Percentiles rank a stretch among this genome's conserved stretches.
Conservation (phyloP, 2,888 invertebrate species). For the Eledona agricola region DNA sequence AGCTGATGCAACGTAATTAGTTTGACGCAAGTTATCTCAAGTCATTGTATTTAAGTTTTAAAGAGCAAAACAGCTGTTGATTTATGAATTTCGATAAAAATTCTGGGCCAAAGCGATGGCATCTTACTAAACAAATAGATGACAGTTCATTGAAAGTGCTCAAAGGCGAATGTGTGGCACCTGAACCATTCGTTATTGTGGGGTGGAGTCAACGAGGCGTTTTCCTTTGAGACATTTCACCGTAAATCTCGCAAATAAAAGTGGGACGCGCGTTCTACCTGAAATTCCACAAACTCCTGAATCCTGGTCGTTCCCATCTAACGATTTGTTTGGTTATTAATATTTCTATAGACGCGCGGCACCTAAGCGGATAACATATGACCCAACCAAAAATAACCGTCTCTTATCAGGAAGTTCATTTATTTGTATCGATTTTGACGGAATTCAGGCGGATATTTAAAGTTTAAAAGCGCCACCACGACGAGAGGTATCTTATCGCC, state of each 20-base stretch:
- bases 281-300: slow-evolving; percentile 2
- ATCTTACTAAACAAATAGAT: no score
- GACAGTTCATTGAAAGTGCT: no score
- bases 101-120: no score
- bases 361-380: slow-evolving; percentile 44
- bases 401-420: slow-evolving; percentile 21
- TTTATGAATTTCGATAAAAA: slow-evolving; percentile 22
- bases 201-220: slow-evolving; percentile 1
- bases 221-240: not conserved
- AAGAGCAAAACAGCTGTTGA: slow-evolving; percentile 22
- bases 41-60: slow-evolving; percentile 27
- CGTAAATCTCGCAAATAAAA: slow-evolving; percentile 10
- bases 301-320: slow-evolving; percentile 4
- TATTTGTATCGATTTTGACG: slow-evolving; percentile 20
- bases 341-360: slow-evolving; percentile 39
- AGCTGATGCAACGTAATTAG: slow-evolving; percentile 18
- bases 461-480: slow-evolving; percentile 22
- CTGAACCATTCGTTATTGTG: slow-evolving; percentile 5
- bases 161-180: no score
- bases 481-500: slow-evolving; percentile 14
- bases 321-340: slow-evolving; percentile 8
- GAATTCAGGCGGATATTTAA: slow-evolving; percentile 17
- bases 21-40: slow-evolving; percentile 21
- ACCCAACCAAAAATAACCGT: slow-evolving; percentile 41
- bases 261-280: slow-evolving; percentile 10